Evolutionary conservation across 2,797 vertebrate genomes (phyloP), one percentile per base, ranked within the genome.

Genomic region (Urocyon cinereoargenteus): DNA sequence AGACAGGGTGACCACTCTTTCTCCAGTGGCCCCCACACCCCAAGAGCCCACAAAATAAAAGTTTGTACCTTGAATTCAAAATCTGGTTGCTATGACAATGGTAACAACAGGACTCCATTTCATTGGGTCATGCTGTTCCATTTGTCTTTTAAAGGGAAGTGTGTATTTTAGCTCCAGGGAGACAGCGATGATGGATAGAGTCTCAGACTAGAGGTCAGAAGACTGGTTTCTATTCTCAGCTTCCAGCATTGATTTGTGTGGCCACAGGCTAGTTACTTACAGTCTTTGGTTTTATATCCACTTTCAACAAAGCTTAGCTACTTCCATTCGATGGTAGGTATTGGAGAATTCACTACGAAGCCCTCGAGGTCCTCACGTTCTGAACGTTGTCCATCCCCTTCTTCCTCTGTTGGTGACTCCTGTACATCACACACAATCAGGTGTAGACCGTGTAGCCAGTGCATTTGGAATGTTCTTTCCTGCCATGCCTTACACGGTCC

Each of bases 191-290:
- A 94, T 95, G 83, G 92, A 97, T 91, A 9, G 96, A 61, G 49
- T 72, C 83, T 72, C 61, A 59, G 94, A 22, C 36, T 21, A 16
- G 59, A 89, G 96, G 49, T 79, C 94, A 95, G 87, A 75, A 92
- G 88, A 31, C 64, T n/a, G 59, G 31, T 62, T 96, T 97, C 93
- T 97, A 94, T 97, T 98, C 90, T 96, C 75, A 81, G 96, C 84
- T 84, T 62, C 83, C 70, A 91, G 79, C 70, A 97, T 95, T 90
- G 97, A 98, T 97, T 64, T 82, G 49, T 93, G 93, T 24, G 85
- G 86, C 61, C 62, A 51, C 22, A 59, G 61, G 24, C 53, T 66
- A 49, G 90, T 95, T 95, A 94, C 93, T 94, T 92, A 82, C 62
- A 84, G 88, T 77, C 59, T 90, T 88, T 53, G 82, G 59, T 86